A percentile compares a stretch with the other conserved stretches of the same genome.
Evolutionary conservation across 2,888 invertebrate genomes (phyloP).

Genomic region (Xylota segnis): DNA sequence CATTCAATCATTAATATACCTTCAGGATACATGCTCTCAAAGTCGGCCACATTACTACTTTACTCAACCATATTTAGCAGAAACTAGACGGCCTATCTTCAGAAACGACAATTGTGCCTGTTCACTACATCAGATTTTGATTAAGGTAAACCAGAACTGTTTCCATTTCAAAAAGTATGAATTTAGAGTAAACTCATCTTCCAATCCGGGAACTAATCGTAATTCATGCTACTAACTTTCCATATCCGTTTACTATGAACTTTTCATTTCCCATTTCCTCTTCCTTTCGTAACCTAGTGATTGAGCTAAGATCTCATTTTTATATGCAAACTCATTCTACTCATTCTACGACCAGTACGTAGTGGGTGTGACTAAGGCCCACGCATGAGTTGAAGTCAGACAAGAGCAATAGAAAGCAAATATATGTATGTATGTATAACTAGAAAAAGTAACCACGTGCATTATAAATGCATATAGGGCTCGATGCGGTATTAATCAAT

Average conservation of each 20-base stretch:
- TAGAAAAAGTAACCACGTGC: slow-evolving; percentile 46
- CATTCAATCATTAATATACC: slow-evolving; percentile 76
- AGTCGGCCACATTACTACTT: slow-evolving; percentile 40
- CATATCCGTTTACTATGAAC: slow-evolving; percentile 17
- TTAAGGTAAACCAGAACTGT: slow-evolving; percentile 73
- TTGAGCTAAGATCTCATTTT: slow-evolving; percentile 24
- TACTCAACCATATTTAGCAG: slow-evolving; percentile 22
- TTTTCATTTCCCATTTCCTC: slow-evolving; percentile 15
- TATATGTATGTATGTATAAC: no score
- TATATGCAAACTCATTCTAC: slow-evolving; percentile 40
- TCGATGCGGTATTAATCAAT: slow-evolving; percentile 30
- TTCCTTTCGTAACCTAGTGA: slow-evolving; percentile 8
- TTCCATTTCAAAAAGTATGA: no score
- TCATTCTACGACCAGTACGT: slow-evolving; percentile 14
- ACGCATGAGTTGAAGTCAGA: slow-evolving; percentile 12
- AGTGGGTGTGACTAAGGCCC: slow-evolving; percentile 42
- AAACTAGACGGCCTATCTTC: slow-evolving; percentile 32
- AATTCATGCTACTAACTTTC: slow-evolving; percentile 3
- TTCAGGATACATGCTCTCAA: slow-evolving; percentile 76
- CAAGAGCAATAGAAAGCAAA: slow-evolving; percentile 11
- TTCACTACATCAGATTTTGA: slow-evolving; percentile 78
- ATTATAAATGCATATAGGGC: slow-evolving; percentile 52
- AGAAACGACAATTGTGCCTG: slow-evolving; percentile 76
- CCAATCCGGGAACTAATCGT: background rate
- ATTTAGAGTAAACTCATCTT: background rate